Conservation (phyloP, 2,113 vertebrate species). For the Myxocyprinus asiaticus region DNA sequence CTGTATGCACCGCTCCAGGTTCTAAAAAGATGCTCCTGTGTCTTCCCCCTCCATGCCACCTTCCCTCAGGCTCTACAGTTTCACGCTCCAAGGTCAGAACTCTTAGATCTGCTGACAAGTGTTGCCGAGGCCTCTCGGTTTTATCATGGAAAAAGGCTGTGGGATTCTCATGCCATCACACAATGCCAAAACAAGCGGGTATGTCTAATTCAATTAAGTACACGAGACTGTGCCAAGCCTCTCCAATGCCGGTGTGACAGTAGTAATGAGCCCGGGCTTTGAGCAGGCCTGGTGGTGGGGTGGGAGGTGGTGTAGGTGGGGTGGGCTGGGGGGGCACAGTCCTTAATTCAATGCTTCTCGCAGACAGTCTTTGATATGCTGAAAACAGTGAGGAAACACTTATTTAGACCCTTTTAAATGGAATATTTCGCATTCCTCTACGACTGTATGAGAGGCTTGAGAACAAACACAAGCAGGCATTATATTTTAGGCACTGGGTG, state of each 20-base stretch:
- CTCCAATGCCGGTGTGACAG: constrained; percentile 70
- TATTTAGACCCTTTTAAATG: constrained; percentile 61
- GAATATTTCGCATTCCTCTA: constrained; percentile 72
- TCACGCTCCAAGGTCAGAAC: constrained; percentile 48
- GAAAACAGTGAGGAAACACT: constrained; percentile 64
- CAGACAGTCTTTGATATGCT: constrained; percentile 66
- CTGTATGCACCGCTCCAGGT: constrained; percentile 32
- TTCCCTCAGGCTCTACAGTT: constrained; percentile 30
- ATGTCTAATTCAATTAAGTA: constrained; percentile 84
- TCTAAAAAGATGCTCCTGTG: constrained; percentile 41
- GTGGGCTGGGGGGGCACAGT: constrained; percentile 17
- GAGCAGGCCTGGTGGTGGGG: constrained; percentile 54
- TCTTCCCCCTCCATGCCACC: constrained; percentile 38
- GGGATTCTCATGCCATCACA: constrained; percentile 77
- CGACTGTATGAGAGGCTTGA: constrained; percentile 55
- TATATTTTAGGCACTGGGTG: constrained; percentile 52
- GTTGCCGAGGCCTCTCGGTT: constrained; percentile 65
- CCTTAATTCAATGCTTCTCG: constrained; percentile 65
- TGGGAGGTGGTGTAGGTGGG: constrained; percentile 38
- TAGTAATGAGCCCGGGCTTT: constrained; percentile 72
- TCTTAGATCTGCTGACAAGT: constrained; percentile 76
- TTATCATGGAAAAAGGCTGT: constrained; percentile 65
- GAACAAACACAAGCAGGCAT: constrained; percentile 60
- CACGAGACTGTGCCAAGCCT: constrained; percentile 77
- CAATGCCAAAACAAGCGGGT: constrained; percentile 80